phyloP scores from a whole-genome alignment of 2,888 invertebrate genomes.

The Bellardia pandia region DNA sequence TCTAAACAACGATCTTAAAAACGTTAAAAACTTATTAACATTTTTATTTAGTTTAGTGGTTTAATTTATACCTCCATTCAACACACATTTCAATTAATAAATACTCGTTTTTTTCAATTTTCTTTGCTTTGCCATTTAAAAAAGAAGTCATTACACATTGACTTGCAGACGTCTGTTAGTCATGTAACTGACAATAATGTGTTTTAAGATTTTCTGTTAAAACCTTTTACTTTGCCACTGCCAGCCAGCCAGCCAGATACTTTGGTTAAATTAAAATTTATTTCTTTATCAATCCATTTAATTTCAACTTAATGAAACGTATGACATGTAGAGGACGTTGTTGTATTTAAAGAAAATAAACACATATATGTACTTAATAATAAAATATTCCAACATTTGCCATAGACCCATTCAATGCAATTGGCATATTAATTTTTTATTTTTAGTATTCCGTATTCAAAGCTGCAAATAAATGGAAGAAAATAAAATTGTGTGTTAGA shows the following conservation, averaged over 20 bases:
- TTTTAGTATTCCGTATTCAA: not conserved
- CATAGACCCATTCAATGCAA: constrained; percentile 46
- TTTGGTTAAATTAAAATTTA: constrained; percentile 31
- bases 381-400: constrained; percentile 57
- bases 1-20: constrained; percentile 22
- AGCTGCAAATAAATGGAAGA: constrained; percentile 39
- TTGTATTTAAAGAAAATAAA: not conserved
- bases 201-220: constrained; percentile 9
- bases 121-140: not conserved
- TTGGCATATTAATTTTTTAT: constrained; percentile 57
- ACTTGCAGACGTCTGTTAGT: constrained; percentile 65
- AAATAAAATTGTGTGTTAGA: not conserved
- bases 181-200: constrained; percentile 60
- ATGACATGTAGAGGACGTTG: constrained; percentile 43
- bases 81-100: constrained; percentile 57
- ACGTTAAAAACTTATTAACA: constrained; percentile 65
- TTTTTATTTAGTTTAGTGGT: constrained; percentile 67
- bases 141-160: constrained; percentile 31
- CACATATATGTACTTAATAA: not conserved
- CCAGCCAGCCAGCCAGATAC: not conserved
- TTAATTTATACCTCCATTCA: constrained; percentile 67
- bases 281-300: constrained; percentile 26
- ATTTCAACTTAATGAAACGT: constrained; percentile 33
- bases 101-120: constrained; percentile 13
- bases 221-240: constrained; percentile 21